A percentile compares a stretch with the other conserved stretches of the same genome.
Conservation (phyloP, 1,140 invertebrate species). For the Zaprionus camerounensis region DNA sequence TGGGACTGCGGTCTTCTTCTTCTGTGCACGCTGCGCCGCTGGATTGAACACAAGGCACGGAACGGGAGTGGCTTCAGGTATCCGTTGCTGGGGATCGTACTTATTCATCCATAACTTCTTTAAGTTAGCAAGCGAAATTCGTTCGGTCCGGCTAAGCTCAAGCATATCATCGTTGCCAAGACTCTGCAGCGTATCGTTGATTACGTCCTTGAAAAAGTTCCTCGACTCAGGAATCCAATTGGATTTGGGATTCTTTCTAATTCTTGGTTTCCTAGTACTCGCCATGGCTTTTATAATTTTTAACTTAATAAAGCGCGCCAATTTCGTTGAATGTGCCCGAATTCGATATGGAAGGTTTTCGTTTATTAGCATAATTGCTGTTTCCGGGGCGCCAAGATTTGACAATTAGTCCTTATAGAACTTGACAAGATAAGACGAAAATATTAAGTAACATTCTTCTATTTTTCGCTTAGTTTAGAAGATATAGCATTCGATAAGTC, state of each 20-base stretch:
- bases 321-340: background rate
- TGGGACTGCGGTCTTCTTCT: background rate
- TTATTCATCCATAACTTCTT: conserved; percentile 5
- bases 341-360: background rate
- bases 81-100: background rate
- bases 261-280: background rate
- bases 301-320: background rate
- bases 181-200: conserved; percentile 4
- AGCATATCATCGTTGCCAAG: background rate
- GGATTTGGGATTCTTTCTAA: background rate
- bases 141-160: background rate
- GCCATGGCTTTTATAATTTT: background rate
- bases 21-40: background rate
- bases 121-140: background rate
- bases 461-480: too few species aligned
- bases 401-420: too few species aligned
- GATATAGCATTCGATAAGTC: too few species aligned
- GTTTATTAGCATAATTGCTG: too few species aligned
- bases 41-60: background rate
- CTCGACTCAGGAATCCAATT: conserved; percentile 14
- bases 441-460: too few species aligned
- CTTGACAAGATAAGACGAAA: too few species aligned
- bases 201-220: conserved; percentile 12
- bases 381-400: too few species aligned
- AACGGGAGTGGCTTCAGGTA: background rate